Evolutionary conservation across 2,797 vertebrate species (phyloP).

Genomic region (Manis crassicaudata): DNA sequence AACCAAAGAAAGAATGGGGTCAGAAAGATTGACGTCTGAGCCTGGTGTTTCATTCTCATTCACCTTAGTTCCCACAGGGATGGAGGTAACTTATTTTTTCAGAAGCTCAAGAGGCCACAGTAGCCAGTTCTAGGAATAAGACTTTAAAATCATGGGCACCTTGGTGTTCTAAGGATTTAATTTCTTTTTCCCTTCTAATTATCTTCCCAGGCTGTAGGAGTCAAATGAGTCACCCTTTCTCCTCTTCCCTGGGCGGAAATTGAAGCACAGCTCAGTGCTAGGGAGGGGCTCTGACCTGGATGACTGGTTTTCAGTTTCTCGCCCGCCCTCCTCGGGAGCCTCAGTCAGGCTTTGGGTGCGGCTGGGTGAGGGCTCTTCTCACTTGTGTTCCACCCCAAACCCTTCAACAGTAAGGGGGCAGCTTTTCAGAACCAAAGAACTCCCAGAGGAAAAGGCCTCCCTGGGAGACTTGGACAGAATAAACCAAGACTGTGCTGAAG

Average conservation of each 20-base stretch:
- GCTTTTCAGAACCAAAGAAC: neutral
- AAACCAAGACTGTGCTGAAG: neutral
- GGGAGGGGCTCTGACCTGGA: conserved; percentile 67
- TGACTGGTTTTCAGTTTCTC: conserved; percentile 69
- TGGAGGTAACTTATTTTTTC: neutral
- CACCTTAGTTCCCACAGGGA: neutral
- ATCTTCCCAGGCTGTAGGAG: conserved; percentile 69
- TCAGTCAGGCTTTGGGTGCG: conserved; percentile 33
- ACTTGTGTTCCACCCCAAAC: neutral
- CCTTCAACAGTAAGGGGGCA: neutral
- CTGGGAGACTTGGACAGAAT: neutral
- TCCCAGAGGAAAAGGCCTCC: neutral
- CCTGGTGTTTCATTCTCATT: neutral
- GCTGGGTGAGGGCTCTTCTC: neutral
- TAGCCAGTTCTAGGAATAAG: conserved; percentile 30
- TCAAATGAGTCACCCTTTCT: conserved; percentile 75
- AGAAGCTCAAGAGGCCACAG: neutral
- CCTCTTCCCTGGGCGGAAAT: conserved; percentile 62
- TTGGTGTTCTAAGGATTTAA: conserved; percentile 57
- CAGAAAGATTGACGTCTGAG: neutral
- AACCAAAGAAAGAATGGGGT: neutral
- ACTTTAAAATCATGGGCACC: conserved; percentile 39
- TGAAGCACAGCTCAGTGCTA: conserved; percentile 59
- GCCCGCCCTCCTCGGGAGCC: conserved; percentile 44
- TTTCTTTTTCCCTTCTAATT: conserved; percentile 71